Evolutionary conservation across 2,113 vertebrate genomes (phyloP).

Genomic region (Felis catus): F.catus_Fca126_mat1.0 CM031420.1:26226001-26226500

Average conservation of each 20-base stretch:
- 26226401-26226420: slow-evolving; percentile 67
- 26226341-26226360: slow-evolving; percentile 55
- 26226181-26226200: slow-evolving; percentile 73
- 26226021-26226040: slow-evolving; percentile 70
- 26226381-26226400: slow-evolving; percentile 54
- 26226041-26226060: slow-evolving; percentile 63
- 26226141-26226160: slow-evolving; percentile 74
- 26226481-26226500: background rate
- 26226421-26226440: slow-evolving; percentile 47
- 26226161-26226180: slow-evolving; percentile 76
- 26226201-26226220: slow-evolving; percentile 77
- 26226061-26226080: slow-evolving; percentile 58
- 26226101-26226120: slow-evolving; percentile 79
- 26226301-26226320: slow-evolving; percentile 63
- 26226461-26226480: slow-evolving; percentile 38
- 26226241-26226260: slow-evolving; percentile 70
- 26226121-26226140: slow-evolving; percentile 78
- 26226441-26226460: slow-evolving; percentile 43
- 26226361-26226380: background rate
- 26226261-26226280: slow-evolving; percentile 71
- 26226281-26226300: slow-evolving; percentile 68
- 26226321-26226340: slow-evolving; percentile 73
- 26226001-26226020: slow-evolving; percentile 77
- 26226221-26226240: slow-evolving; percentile 71
- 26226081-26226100: slow-evolving; percentile 66